phyloP scores from a whole-genome alignment of 2,888 invertebrate genomes.

The Zygogramma bicolorata region DNA sequence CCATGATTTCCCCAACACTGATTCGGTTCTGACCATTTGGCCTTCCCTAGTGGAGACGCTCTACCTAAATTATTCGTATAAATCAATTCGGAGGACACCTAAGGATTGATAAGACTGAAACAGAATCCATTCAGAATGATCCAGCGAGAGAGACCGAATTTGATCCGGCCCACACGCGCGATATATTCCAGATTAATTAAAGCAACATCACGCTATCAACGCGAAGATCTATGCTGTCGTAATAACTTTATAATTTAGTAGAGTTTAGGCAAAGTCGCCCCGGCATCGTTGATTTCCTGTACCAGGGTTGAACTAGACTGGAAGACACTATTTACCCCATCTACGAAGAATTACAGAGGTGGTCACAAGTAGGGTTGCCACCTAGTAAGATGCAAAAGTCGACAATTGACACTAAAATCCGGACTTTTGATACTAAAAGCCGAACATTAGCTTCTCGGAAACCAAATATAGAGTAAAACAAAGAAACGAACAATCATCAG shows the following conservation, averaged over 20 bases:
- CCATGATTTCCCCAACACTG: no score
- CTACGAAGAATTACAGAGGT: no score
- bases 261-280: conserved; percentile 59
- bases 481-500: no score
- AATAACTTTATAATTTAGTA: conserved; percentile 70
- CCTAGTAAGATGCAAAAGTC: no score
- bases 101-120: conserved; percentile 49
- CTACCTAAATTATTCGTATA: conserved; percentile 39
- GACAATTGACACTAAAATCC: no score
- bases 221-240: conserved; percentile 68
- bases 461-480: no score
- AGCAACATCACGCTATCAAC: conserved; percentile 69
- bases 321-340: no score
- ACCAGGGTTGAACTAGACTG: conserved; percentile 28
- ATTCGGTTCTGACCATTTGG: neutral
- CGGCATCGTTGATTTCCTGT: conserved; percentile 34
- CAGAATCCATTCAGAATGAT: conserved; percentile 21
- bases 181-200: conserved; percentile 68
- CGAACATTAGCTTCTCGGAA: no score
- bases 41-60: neutral
- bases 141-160: conserved; percentile 34
- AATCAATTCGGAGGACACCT: conserved; percentile 42
- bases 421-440: no score
- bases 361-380: no score
- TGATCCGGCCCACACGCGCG: conserved; percentile 58